Base-by-base conservation (phyloP, 1,140 invertebrate species). In the Idris sp. region DNA sequence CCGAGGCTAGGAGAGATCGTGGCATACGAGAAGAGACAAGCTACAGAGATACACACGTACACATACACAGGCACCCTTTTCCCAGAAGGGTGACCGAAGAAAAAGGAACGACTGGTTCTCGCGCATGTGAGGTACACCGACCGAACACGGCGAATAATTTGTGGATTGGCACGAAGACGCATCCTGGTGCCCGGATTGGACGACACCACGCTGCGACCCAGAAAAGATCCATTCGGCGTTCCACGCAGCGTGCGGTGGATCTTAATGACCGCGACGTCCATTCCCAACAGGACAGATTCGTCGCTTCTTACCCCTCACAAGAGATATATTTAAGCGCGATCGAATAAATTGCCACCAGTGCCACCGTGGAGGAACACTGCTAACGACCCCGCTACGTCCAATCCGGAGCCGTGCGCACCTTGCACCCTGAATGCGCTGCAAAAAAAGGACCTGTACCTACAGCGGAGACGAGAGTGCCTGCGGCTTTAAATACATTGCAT, bases 141-240 rank as follows among this genome's bases (percentile, higher is more conserved):
- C 73, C 48, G 53, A 77, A 81, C 81, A 84, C 76, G 83, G 77
- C 49, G 81, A 84, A 85, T 85, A 85, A 86, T 85, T 86, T 86
- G 83, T 83, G 82, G 80, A 82, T 83, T 80, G 82, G 74, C 80
- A 79, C 79, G 83, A 84, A 74, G 78, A 76, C 74, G 74, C 72
- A 74, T 64, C 67, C 43, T 38, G 51, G 64, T 76, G 48, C 69
- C 26, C 25, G 28, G 46, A 41, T 18, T 18, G 33, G 25, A 18
- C 11, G 65, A 67, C 44, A 48, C 59, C 75, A 77, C 44, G 71
- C 71, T 74, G 76, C 40, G 76, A 64, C 36, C 35, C 41, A 53
- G 59, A 67, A 71, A 71, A n/a, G 56, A 26, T 10, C 41, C 46
- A 35, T 15, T 49, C 30, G 49, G 62, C 26, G 62, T 76, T 43